Base-by-base conservation (phyloP, 2,888 invertebrate genomes). In the Sceliomorpha sp. region DNA sequence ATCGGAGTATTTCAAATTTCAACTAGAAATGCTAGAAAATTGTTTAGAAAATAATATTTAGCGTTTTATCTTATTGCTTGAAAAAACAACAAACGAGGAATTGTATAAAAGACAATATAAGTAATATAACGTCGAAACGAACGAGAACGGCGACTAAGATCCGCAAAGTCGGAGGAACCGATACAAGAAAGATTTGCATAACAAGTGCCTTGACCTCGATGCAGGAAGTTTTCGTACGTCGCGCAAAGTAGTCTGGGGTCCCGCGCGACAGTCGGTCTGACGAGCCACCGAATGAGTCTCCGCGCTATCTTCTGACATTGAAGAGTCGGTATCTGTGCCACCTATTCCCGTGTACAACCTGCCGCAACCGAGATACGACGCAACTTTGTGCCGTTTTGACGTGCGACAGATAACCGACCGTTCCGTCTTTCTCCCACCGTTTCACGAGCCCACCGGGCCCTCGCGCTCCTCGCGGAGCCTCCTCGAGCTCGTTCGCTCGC, bases 331-430 rank as follows among this genome's bases (percentile, higher is more conserved):
- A 81, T 81, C 82, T 79, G 79, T 79, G 79, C 80, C 80, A 81
- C 75, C 76, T 72, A 80, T 79, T 81, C 74, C 71, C 72, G 67
- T 73, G 76, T 69, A 72, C 77, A 77, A 77, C 77, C 73, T 77
- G 80, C 80, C 67, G 73, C 77, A 67, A 71, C 72, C 74, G 77
- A 79, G 79, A 81, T 79, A 81, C 67, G 74, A 73, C 76, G 74
- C 76, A 83, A 84, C 81, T 84, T 84, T 81, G 79, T 79, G 73
- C 75, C 75, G 78, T 82, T 85, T 85, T 84, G 83, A 85, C 85
- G 78, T 82, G 77, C 75, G 45, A 58, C 66, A 78, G 80, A 83
- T 82, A 83, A 80, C 77, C 60, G 69, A 80, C 77, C 60, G 69
- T 69, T 71, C 64, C 74, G 68, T 72, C 72, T 70, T 67, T 64